These are phyloP conservation scores for Salvelinus alpinus DNA, from an alignment of 2,113 vertebrate genomes.

Conservation along the genomic window DNA sequence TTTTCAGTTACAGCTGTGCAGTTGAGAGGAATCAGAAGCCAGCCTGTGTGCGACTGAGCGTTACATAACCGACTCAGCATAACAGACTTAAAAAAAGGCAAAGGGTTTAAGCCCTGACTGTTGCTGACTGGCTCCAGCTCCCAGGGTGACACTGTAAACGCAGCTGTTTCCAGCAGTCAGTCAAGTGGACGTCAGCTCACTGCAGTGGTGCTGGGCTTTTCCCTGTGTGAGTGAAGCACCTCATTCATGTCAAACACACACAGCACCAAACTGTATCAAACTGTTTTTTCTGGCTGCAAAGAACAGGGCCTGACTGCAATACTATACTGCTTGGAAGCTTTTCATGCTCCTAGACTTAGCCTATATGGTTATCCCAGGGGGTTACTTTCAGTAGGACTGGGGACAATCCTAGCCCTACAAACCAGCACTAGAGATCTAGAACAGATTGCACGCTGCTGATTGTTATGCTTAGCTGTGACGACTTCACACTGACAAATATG, in stretches of 20 bases:
- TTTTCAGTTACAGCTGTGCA: constrained; percentile 36
- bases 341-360: too few relatives aligned
- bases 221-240: not conserved
- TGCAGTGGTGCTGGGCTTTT: constrained; percentile 9
- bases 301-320: too few relatives aligned
- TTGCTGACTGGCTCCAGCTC: constrained; percentile 28
- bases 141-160: not conserved
- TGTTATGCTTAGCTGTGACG: too few relatives aligned
- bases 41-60: constrained; percentile 35
- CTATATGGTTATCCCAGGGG: too few relatives aligned
- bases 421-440: too few relatives aligned
- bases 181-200: constrained; percentile 28
- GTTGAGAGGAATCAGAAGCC: constrained; percentile 46
- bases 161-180: constrained; percentile 52
- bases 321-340: too few relatives aligned
- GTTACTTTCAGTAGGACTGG: too few relatives aligned
- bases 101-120: constrained; percentile 54
- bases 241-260: not conserved
- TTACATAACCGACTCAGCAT: constrained; percentile 65
- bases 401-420: too few relatives aligned
- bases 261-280: not conserved
- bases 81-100: constrained; percentile 58
- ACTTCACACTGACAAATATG: too few relatives aligned
- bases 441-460: too few relatives aligned
- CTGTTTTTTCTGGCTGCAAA: too few relatives aligned